Base-by-base conservation (phyloP, 2,888 invertebrate species). In the Mythimna impura region DNA sequence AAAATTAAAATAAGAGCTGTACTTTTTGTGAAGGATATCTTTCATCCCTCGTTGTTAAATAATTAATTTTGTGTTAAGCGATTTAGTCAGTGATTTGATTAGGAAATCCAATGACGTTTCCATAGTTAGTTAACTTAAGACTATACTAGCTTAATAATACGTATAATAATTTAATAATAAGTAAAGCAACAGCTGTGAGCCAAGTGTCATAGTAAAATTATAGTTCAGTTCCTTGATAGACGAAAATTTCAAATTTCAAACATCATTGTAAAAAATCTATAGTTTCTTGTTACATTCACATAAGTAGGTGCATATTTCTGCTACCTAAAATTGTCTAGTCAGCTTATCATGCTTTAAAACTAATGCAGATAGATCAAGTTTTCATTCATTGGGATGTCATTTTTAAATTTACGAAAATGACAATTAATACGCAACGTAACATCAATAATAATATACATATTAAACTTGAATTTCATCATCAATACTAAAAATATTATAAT, bases 31-130 rank as follows among this genome's bases (percentile, higher is more conserved):
- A 89, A 86, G 75, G 70, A 83, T 88, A 87, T 94, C 94, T 94
- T 93, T 95, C 94, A 93, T 92, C 94, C 95, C 94, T 94, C 93
- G 94, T 94, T 90, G 73, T 85, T 78, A 61, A 43, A 67, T 68
- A 52, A 50, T 73, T 81, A 25, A 72, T 82, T 81, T 81, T 74
- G 70, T 80, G 14, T 80, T 34, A 54, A 52, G 67, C 54, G 47
- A 55, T 40, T 50, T 50, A 61, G 47, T 65, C n/a, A 30, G 30
- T 63, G 57, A 55, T 22, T 12, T 67, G 47, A 52, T n/a, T n/a
- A 36, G 50, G 8, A 22, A 22, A 40, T 40, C 61, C 4, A 12
- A 9, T 22, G 9, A 54, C 10, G 1, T 34, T 17, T 4, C 17
- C 22, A n/a, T 8, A 10, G 20, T 34, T 25, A 22, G 6, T 3